Conservation (phyloP, 1,140 invertebrate species). For the Drosophila tropicalis region DNA sequence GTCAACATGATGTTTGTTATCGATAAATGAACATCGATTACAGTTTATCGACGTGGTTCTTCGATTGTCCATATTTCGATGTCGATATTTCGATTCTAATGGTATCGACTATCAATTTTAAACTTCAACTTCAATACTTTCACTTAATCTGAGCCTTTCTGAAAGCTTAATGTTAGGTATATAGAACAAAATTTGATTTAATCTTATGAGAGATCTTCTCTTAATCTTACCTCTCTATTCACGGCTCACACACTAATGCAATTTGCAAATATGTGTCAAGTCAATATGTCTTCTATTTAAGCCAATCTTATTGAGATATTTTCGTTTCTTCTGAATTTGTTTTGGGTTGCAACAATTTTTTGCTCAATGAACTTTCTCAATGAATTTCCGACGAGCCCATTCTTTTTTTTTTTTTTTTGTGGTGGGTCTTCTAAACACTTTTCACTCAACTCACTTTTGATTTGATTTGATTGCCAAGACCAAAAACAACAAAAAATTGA, state of each 20-base stretch:
- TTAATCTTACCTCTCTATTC: not conserved
- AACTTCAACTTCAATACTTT: not conserved
- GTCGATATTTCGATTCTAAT: too few species aligned
- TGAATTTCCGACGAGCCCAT: conserved; percentile 4
- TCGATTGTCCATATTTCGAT: too few species aligned
- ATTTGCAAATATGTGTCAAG: not conserved
- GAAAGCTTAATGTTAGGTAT: too few species aligned
- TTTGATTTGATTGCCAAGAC: conserved; percentile 9
- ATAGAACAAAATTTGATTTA: too few species aligned
- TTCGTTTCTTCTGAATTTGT: conserved; percentile 20
- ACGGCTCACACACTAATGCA: not conserved
- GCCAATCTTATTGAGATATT: too few species aligned
- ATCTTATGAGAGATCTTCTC: not conserved
- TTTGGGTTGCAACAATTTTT: conserved; percentile 15
- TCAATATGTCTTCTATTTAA: conserved; percentile 1
- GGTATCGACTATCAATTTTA: too few species aligned
- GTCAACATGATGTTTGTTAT: too few species aligned
- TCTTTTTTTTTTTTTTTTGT: not conserved
- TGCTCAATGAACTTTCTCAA: not conserved
- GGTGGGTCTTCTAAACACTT: not conserved
- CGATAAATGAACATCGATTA: not conserved
- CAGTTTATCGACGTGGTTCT: too few species aligned
- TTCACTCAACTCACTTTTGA: conserved; percentile 9
- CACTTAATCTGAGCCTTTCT: too few species aligned
- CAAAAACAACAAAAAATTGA: conserved; percentile 1